phyloP scores from a whole-genome alignment of 2,113 vertebrate species.

The Hippotragus niger region DNA sequence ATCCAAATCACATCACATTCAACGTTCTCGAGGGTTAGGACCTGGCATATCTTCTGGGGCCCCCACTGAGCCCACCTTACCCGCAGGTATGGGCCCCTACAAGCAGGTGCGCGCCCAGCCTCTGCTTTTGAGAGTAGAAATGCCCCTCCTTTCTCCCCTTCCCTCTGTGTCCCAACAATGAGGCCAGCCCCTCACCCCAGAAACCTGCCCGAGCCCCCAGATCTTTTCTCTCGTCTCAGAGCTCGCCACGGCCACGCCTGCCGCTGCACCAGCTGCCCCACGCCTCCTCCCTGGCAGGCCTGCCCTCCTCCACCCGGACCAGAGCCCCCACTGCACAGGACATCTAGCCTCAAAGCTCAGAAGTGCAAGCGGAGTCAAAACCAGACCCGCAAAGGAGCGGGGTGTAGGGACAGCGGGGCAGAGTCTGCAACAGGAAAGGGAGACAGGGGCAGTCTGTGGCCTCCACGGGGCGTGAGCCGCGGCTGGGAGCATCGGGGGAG shows the following conservation, averaged over 20 bases:
- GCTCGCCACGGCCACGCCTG: fast-evolving
- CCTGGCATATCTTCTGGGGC: fast-evolving
- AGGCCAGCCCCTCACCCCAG: fast-evolving
- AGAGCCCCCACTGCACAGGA: fast-evolving
- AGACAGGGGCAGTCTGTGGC: fast-evolving
- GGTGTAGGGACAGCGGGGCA: fast-evolving
- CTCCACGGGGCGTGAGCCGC: fast-evolving
- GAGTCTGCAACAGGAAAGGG: fast-evolving
- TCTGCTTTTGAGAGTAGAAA: fast-evolving
- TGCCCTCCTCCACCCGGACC: fast-evolving
- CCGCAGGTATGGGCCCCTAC: fast-evolving
- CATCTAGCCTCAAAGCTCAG: too few relatives aligned
- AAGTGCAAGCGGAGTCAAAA: fast-evolving
- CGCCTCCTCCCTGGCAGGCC: too few relatives aligned
- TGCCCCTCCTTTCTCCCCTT: too few relatives aligned
- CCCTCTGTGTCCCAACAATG: fast-evolving
- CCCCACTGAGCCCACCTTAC: fast-evolving
- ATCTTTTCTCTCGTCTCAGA: fast-evolving
- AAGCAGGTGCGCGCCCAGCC: fast-evolving
- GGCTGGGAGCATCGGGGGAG: fast-evolving
- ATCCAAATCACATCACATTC: fast-evolving
- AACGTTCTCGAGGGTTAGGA: fast-evolving
- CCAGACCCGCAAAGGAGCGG: fast-evolving
- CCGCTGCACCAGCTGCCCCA: fast-evolving
- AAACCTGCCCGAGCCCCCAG: fast-evolving